phyloP scores from a whole-genome alignment of 2,113 vertebrate species.

The Speoplatyrhinus poulsoni region DNA sequence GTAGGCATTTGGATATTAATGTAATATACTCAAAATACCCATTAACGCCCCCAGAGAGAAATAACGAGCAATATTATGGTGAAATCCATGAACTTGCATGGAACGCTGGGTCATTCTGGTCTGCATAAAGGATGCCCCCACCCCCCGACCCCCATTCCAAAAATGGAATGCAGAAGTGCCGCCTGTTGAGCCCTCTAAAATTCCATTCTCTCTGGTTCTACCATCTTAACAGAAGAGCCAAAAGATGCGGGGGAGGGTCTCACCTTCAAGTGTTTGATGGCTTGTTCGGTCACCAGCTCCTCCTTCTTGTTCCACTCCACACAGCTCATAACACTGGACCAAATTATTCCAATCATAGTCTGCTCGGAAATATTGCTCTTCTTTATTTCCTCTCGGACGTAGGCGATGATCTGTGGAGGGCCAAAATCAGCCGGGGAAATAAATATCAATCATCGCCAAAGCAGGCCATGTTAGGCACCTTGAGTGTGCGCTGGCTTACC shows the following conservation, averaged over 20 bases:
- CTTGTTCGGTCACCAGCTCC: conserved; percentile 98
- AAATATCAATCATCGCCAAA: conserved; percentile 12
- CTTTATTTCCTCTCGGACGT: conserved; percentile 94
- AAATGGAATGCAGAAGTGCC: no score
- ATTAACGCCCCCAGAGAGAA: no score
- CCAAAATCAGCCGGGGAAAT: not conserved
- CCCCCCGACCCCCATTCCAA: no score
- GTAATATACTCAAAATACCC: no score
- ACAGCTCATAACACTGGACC: conserved; percentile 95
- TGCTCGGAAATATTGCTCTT: conserved; percentile 96
- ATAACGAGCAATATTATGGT: no score
- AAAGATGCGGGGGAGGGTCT: not conserved
- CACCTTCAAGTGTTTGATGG: conserved; percentile 95
- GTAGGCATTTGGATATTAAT: no score
- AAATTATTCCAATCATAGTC: conserved; percentile 90
- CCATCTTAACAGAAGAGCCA: not conserved
- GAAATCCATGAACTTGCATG: no score
- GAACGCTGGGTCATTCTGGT: no score
- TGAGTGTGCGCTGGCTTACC: not conserved
- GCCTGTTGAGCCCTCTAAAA: not conserved
- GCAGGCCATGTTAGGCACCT: not conserved
- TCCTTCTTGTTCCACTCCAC: conserved; percentile 99
- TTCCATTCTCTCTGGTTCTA: not conserved
- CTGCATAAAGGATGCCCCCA: no score
- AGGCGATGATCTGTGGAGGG: conserved; percentile 84